Conservation (phyloP, 2,888 invertebrate species). For the Sesia apiformis region DNA sequence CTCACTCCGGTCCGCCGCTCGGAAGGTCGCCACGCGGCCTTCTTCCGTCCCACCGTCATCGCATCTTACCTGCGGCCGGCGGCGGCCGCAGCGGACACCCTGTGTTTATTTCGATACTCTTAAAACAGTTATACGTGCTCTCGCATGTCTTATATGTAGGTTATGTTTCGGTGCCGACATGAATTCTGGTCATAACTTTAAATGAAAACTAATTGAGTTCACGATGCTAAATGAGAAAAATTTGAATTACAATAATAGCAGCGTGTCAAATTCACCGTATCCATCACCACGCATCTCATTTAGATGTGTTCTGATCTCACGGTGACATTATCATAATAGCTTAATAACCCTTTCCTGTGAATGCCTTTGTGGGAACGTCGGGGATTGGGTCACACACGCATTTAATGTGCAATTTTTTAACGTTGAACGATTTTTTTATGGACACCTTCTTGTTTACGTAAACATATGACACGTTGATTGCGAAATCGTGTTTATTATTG, state of each 20-base stretch:
- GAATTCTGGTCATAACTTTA: conserved; percentile 43
- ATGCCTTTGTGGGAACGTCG: conserved; percentile 62
- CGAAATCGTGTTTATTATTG: conserved; percentile 12
- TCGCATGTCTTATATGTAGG: conserved; percentile 64
- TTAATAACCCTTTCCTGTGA: conserved; percentile 57
- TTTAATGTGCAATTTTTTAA: conserved; percentile 39
- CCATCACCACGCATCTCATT: conserved; percentile 15
- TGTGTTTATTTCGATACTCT: conserved; percentile 59
- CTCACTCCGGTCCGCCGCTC: conserved; percentile 56
- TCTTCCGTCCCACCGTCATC: conserved; percentile 42
- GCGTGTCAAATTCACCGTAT: conserved; percentile 35
- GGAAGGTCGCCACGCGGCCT: conserved; percentile 71
- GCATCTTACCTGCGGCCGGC: conserved; percentile 17
- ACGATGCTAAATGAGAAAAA: conserved; percentile 26
- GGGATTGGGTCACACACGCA: conserved; percentile 48
- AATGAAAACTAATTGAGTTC: conserved; percentile 47
- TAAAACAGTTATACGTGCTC: conserved; percentile 62
- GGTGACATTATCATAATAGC: conserved; percentile 54
- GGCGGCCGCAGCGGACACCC: conserved; percentile 35
- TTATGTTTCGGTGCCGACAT: conserved; percentile 63
- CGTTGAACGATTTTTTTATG: conserved; percentile 19
- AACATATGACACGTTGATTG: neutral
- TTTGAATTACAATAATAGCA: conserved; percentile 32
- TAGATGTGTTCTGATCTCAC: conserved; percentile 33
- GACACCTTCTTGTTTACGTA: neutral